phyloP scores from a whole-genome alignment of 2,113 vertebrate species.

The Arenaria interpres region DNA sequence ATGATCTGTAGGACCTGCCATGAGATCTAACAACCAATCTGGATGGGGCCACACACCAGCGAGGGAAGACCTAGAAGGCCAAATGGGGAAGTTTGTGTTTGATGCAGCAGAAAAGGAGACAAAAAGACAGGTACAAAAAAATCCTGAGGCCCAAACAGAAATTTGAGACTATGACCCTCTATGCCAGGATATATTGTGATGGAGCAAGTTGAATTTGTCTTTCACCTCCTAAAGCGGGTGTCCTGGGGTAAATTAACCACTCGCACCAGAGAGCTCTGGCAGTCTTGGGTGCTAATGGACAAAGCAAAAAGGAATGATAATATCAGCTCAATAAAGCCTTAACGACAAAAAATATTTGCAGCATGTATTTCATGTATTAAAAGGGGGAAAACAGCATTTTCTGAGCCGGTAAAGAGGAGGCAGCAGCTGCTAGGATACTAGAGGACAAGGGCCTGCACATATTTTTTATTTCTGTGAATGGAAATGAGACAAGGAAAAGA shows the following conservation, averaged over 20 bases:
- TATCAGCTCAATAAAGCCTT: background rate
- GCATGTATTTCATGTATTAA: background rate
- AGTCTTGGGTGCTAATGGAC: background rate
- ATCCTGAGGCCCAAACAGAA: background rate
- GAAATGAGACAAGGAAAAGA: slow-evolving; percentile 22
- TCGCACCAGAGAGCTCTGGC: background rate
- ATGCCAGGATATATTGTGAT: background rate
- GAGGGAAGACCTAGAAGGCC: background rate
- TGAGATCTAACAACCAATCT: background rate
- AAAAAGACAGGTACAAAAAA: slow-evolving; percentile 8
- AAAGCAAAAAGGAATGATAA: background rate
- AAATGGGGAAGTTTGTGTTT: background rate
- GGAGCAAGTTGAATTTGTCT: background rate
- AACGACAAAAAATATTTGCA: background rate
- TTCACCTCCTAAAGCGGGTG: background rate
- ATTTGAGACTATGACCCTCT: background rate
- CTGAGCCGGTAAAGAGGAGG: background rate
- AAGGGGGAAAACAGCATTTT: background rate
- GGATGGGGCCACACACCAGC: background rate
- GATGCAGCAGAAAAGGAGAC: slow-evolving; percentile 17
- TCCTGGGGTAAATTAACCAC: background rate
- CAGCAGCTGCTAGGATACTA: background rate
- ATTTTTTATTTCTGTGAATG: background rate
- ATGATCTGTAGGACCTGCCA: background rate
- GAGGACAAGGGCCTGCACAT: background rate